Conservation (phyloP, 2,797 vertebrate species). For the Remorina albescens region DNA sequence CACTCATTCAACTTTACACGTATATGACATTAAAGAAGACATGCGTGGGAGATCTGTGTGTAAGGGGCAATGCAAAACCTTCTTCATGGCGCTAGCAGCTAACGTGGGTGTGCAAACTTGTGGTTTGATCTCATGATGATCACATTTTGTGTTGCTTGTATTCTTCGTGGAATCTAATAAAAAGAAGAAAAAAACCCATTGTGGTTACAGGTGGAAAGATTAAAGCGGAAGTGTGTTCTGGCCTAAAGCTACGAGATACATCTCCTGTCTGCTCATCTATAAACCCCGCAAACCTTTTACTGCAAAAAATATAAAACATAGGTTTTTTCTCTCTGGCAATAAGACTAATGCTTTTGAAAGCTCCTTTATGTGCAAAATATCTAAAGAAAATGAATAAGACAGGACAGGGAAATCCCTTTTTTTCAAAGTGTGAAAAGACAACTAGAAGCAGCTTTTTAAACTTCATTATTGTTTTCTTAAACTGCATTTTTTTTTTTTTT, state of each 20-base stretch:
- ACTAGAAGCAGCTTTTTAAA: too few relatives aligned
- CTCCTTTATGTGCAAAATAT: not conserved
- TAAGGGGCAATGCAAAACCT: not conserved
- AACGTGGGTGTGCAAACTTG: not conserved
- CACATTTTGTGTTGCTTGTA: not conserved
- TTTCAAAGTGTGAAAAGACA: too few relatives aligned
- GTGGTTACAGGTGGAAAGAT: not conserved
- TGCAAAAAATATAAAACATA: too few relatives aligned
- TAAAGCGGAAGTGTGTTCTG: not conserved
- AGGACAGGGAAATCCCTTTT: too few relatives aligned
- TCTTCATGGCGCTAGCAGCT: not conserved
- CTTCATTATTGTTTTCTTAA: too few relatives aligned
- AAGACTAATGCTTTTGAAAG: not conserved
- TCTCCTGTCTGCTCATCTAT: too few relatives aligned
- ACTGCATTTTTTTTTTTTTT: not conserved
- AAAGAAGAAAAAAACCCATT: not conserved
- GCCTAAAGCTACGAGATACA: not conserved
- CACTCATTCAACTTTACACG: not conserved
- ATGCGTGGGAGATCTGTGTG: not conserved
- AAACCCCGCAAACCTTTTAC: not conserved
- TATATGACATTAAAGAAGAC: not conserved
- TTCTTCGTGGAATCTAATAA: not conserved
- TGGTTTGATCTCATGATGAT: conserved; percentile 12
- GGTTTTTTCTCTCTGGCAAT: not conserved
- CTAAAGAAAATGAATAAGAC: too few relatives aligned